Base-by-base conservation (phyloP, 2,113 vertebrate species). In the Acrocephalus arundinaceus region DNA sequence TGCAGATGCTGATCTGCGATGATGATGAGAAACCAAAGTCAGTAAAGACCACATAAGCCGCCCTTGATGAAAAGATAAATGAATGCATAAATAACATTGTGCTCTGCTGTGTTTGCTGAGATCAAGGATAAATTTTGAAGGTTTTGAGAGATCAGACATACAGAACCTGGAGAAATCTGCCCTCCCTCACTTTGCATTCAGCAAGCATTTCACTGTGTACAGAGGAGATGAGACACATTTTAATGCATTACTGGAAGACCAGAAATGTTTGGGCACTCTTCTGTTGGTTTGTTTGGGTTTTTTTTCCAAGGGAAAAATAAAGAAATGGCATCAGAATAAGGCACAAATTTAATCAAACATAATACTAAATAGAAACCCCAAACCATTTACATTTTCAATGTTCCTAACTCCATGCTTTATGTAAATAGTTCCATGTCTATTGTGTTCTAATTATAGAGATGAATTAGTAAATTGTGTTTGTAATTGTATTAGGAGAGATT, bases 61-160 rank as follows among this genome's bases (percentile, higher is more conserved):
- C 98, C 98, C 98, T 98, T 98, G 98, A 99, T 98, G 98, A 98
- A 98, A 98, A 98, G 98, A 98, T 98, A 98, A 98, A 99, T 98
- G 98, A 98, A 99, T 98, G 98, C 98, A 98, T 98, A 98, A 98
- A 98, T 98, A 98, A 98, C 98, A 97, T 98, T 98, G 97, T 98
- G 98, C 98, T 98, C 98, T 97, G 98, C 98, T 97, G 97, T 98
- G 98, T 99, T 99, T 99, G 98, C 98, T 96, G 98, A 98, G 98
- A 99, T 99, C 98, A 99, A 99, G 98, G 98, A 97, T 97, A 98
- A 98, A 98, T 99, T 99, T 98, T 98, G 97, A 98, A 98, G 98
- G 98, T 98, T 98, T 98, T 98, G 97, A 98, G 98, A 98, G 98
- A 99, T 99, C 98, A 98, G 98, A 98, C 96, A n/a, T 98, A 97